Percentiles rank a stretch among this genome's conserved stretches.
phyloP scores from a whole-genome alignment of 2,797 vertebrate genomes.

The Chrosomus eos region DNA sequence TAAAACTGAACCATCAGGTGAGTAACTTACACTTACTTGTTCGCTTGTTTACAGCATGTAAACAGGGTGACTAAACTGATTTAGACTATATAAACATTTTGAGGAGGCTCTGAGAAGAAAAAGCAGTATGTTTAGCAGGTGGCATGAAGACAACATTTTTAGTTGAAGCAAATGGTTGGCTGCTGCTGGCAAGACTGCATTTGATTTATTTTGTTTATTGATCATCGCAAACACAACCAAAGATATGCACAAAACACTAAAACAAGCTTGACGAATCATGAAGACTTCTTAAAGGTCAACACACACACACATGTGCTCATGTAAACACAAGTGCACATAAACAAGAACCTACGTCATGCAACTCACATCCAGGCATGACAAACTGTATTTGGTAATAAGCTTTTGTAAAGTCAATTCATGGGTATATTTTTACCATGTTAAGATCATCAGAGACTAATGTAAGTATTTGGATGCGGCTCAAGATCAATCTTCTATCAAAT shows the following conservation, averaged over 20 bases:
- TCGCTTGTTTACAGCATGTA: conserved; percentile 32
- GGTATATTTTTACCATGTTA: neutral
- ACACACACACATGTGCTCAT: conserved; percentile 6
- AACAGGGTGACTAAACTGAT: conserved; percentile 13
- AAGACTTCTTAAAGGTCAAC: conserved; percentile 10
- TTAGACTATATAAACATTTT: conserved; percentile 22
- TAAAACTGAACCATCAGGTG: conserved; percentile 18
- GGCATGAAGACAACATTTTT: conserved; percentile 3
- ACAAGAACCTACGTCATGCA: neutral
- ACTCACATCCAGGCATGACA: neutral
- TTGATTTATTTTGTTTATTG: conserved; percentile 38
- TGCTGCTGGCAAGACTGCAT: neutral
- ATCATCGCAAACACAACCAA: conserved; percentile 23
- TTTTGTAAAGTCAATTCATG: neutral
- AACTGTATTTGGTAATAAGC: neutral
- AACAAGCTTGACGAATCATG: conserved; percentile 2
- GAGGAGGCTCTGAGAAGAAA: neutral
- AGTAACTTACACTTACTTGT: neutral
- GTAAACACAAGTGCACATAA: conserved; percentile 17
- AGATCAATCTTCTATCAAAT: neutral
- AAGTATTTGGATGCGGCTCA: neutral
- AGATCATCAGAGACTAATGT: neutral
- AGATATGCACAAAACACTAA: conserved; percentile 14
- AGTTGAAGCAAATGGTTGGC: neutral
- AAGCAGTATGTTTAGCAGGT: conserved; percentile 37